Evolutionary conservation across 2,888 invertebrate genomes (phyloP), one percentile per base, ranked within the genome.

Genomic region (Drosophila putrida): DNA sequence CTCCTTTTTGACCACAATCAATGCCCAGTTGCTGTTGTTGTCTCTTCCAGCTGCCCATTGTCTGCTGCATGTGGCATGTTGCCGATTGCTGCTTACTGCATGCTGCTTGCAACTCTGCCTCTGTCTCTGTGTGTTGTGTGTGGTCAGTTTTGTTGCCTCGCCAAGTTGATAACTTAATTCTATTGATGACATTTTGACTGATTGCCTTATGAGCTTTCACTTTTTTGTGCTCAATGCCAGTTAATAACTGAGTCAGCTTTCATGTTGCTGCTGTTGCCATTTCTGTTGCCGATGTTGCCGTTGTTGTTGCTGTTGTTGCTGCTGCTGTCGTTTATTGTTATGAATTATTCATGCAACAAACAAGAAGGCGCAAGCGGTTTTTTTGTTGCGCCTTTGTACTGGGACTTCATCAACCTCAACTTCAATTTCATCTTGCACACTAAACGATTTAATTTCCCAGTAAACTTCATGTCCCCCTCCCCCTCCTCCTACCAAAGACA

Each of bases 81-180:
- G 39, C 50, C 54, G 54, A 58, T 70, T 70, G 60, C 54, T 50
- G 63, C 25, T 44, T 43, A 62, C 25, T 44, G 44, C 25, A 25
- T 43, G 41, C 10, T 11, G 20, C 43, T 43, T 55, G 43, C 35
- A 31, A 33, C n/a, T 35, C 39, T 49, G 43, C 13, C n/a, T 39
- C 5, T 31, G 31, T 31, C 6, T 31, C 8, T 54, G 44, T 39
- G 50, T 79, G 75, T 83, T 82, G 78, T 83, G 82, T 82, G 82
- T 82, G 83, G 83, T 82, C 83, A 83, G 83, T 82, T 70, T 73
- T 62, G 70, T 60, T 70, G 62, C 65, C 51, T 71, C 28, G 41
- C 43, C 75, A 72, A 82, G 74, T 84, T 90, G 90, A 91, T 91
- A 85, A 86, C 90, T 90, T 90, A 90, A 91, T 90, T 90, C 88